These are phyloP conservation scores for Otus sunia DNA, from an alignment of 2,113 vertebrate genomes.

Conservation along the genomic window DNA sequence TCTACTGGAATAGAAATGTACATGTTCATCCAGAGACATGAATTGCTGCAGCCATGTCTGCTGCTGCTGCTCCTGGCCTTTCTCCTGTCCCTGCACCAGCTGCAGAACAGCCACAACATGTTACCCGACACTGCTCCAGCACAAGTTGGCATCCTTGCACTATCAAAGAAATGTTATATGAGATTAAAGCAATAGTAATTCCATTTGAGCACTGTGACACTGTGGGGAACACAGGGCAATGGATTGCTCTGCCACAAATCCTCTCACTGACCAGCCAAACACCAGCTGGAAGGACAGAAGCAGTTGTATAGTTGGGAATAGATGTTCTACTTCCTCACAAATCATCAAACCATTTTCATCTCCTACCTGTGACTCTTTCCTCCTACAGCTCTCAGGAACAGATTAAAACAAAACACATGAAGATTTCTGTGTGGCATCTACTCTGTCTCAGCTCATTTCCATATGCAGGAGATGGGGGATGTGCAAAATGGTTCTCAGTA, in stretches of 20 bases:
- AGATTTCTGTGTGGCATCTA: background rate
- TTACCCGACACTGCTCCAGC: background rate
- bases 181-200: background rate
- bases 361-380: background rate
- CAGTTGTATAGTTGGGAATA: background rate
- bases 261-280: background rate
- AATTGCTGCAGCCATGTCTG: accelerated
- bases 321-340: background rate
- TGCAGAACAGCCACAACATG: accelerated
- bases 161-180: background rate
- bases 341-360: background rate
- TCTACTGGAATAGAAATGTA: background rate
- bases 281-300: background rate
- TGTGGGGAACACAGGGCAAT: accelerated
- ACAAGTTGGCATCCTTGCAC: background rate
- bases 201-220: background rate
- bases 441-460: background rate
- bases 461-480: background rate
- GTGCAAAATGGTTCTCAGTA: background rate
- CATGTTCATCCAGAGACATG: background rate
- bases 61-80: background rate
- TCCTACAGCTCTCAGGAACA: background rate
- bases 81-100: background rate
- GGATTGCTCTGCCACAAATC: background rate
- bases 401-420: background rate